phyloP scores from a whole-genome alignment of 92 coral and sea anemone genomes.

The Palythoa caribaeorum region DNA sequence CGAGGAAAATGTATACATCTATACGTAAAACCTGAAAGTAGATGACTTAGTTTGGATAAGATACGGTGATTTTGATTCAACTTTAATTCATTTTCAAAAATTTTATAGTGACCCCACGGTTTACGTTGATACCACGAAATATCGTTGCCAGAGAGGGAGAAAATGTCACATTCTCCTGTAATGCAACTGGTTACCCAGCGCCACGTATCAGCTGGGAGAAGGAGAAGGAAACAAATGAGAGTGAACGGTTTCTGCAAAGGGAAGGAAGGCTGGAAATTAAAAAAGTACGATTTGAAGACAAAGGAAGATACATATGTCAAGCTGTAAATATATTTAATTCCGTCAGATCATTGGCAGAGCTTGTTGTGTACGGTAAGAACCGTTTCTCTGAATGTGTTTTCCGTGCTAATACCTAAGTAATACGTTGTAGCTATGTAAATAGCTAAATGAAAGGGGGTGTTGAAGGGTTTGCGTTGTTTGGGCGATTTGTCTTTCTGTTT shows the following conservation, averaged over 20 bases:
- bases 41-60: neutral
- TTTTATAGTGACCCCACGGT: conserved; percentile 18
- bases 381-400: too few species aligned
- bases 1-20: too few species aligned
- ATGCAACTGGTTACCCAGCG: conserved; percentile 9
- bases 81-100: too few species aligned
- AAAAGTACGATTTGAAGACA: conserved; percentile 30
- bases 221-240: neutral
- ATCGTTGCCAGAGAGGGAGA: conserved; percentile 20
- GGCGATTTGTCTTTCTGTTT: too few species aligned
- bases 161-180: neutral
- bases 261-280: neutral
- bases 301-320: conserved; percentile 6
- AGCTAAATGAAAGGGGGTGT: too few species aligned
- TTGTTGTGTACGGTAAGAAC: conserved; percentile 7
- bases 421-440: too few species aligned
- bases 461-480: too few species aligned
- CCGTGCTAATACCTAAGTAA: too few species aligned
- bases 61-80: neutral
- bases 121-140: conserved; percentile 21
- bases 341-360: neutral
- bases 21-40: too few species aligned
- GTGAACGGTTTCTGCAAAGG: neutral
- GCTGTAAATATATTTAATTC: conserved; percentile 16
- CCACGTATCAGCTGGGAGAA: conserved; percentile 17